phyloP scores from a whole-genome alignment of 2,113 vertebrate genomes.

The Alethe diademata region DNA sequence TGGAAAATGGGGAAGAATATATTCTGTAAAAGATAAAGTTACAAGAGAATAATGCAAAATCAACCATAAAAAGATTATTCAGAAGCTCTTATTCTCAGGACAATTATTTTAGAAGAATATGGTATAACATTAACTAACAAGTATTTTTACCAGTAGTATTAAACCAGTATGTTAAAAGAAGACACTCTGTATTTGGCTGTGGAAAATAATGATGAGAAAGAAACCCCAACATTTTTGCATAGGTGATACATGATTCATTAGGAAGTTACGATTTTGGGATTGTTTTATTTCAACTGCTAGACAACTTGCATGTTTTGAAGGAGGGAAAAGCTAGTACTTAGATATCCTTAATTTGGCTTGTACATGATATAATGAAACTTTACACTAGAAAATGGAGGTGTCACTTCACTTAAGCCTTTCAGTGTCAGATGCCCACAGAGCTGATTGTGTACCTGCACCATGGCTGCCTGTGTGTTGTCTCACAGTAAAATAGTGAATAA shows the following conservation, averaged over 20 bases:
- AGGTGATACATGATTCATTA: background rate
- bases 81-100: background rate
- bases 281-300: background rate
- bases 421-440: background rate
- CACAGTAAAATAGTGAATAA: background rate
- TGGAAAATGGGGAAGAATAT: background rate
- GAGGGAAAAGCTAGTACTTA: background rate
- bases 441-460: background rate
- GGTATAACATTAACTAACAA: background rate
- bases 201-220: background rate
- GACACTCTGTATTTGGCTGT: background rate
- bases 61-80: background rate
- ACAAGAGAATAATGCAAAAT: background rate
- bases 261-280: background rate
- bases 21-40: background rate
- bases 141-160: background rate
- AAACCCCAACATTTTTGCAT: background rate
- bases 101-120: background rate
- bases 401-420: background rate
- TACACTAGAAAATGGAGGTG: background rate
- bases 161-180: background rate
- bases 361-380: background rate
- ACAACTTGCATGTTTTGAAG: background rate
- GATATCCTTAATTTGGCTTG: background rate
- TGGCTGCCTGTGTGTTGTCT: background rate